These are phyloP conservation scores for Scomberomorus guttatus DNA, from an alignment of 2,797 vertebrate genomes.

Conservation along the genomic window DNA sequence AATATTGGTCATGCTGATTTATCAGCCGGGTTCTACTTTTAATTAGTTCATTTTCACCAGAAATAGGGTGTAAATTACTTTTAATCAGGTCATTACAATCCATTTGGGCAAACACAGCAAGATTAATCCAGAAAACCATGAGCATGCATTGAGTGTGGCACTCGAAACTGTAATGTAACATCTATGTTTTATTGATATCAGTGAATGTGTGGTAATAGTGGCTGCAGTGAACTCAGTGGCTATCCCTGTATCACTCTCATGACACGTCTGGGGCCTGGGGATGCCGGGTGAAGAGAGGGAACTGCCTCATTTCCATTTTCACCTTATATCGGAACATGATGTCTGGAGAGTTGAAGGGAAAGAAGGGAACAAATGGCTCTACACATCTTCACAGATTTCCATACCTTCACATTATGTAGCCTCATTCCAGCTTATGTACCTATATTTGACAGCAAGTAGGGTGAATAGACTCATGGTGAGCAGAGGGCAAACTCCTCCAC, in stretches of 20 bases:
- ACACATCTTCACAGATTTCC: constrained; percentile 6
- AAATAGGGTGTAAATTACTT: neutral
- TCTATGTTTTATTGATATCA: constrained; percentile 30
- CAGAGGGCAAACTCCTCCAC: constrained; percentile 43
- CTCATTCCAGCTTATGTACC: constrained; percentile 23
- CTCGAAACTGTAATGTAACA: constrained; percentile 13
- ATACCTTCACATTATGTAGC: constrained; percentile 22
- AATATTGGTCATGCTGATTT: neutral
- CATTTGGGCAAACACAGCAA: neutral
- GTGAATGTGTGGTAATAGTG: constrained; percentile 1
- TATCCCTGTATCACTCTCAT: constrained; percentile 13
- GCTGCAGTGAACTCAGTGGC: constrained; percentile 23
- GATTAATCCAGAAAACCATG: neutral
- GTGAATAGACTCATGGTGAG: constrained; percentile 8
- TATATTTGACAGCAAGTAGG: constrained; percentile 32
- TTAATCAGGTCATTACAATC: constrained; percentile 2
- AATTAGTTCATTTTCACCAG: neutral
- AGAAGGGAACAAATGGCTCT: constrained; percentile 4
- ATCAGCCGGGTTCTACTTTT: neutral
- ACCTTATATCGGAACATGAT: constrained; percentile 24
- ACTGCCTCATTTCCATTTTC: constrained; percentile 40
- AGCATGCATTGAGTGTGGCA: neutral
- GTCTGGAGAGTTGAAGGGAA: constrained; percentile 16
- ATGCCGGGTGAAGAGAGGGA: constrained; percentile 17
- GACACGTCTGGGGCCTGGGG: constrained; percentile 38